Evolutionary conservation across 1,140 invertebrate genomes (phyloP).

Genomic region (Drosophila sulfurigaster): DNA sequence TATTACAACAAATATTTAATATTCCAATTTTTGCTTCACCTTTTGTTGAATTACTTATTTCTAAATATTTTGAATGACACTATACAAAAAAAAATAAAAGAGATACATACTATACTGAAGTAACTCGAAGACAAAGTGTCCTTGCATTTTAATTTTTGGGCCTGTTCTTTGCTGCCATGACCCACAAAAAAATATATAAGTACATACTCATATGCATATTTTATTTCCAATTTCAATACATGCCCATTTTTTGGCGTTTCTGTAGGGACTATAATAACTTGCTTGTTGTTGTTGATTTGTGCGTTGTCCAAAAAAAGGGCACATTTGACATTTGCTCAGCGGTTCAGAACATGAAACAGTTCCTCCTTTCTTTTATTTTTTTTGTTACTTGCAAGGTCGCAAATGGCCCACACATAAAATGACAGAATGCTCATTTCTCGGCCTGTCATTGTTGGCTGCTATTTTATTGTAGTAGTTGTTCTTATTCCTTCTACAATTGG

Average conservation of each 20-base stretch:
- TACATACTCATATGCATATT: conserved; percentile 11
- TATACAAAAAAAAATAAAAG: background rate
- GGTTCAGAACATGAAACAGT: conserved; percentile 45
- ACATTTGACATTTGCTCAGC: conserved; percentile 57
- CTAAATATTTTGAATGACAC: too few relatives aligned
- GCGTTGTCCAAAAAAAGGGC: conserved; percentile 31
- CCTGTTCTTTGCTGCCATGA: conserved; percentile 38
- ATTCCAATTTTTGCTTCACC: too few relatives aligned
- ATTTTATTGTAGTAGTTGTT: too few relatives aligned
- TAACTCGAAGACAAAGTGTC: background rate
- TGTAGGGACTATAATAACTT: background rate
- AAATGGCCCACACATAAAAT: conserved; percentile 21
- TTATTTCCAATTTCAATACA: conserved; percentile 28
- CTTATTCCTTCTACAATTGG: background rate
- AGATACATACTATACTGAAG: background rate
- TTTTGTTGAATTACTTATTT: too few relatives aligned
- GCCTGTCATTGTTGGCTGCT: conserved; percentile 16
- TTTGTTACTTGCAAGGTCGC: conserved; percentile 4
- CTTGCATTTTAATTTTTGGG: conserved; percentile 15
- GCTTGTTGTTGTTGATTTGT: conserved; percentile 3
- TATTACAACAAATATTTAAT: too few relatives aligned
- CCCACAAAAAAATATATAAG: conserved; percentile 43
- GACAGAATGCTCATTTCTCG: conserved; percentile 30
- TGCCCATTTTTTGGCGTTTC: conserved; percentile 21
- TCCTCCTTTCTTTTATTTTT: conserved; percentile 1